Evolutionary conservation across 2,113 vertebrate species (phyloP), one percentile per base, ranked within the genome.

Genomic region (Zosterops japonicus): DNA sequence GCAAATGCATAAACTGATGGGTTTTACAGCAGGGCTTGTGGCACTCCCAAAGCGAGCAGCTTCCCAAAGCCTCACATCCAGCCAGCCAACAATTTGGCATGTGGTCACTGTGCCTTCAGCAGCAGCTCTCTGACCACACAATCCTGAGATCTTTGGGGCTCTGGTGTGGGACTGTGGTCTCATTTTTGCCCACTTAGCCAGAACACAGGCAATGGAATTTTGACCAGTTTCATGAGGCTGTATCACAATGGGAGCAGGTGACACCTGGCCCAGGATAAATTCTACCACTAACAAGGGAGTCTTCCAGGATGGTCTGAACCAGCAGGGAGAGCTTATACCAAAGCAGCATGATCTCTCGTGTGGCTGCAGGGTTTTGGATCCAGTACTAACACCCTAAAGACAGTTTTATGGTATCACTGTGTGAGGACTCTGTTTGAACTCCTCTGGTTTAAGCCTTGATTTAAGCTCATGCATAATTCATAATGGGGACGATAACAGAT

Each of bases 401-500:
- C 79, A 89, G 80, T 59, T 95, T 93, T 89, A 92, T 28, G 24
- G 29, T 47, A 78, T 92, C 91, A 52, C 49, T 69, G 88, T 67
- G 71, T 83, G 86, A 95, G 76, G 79, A 90, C 92, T 97, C 85
- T 41, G 42, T 87, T 92, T 95, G 90, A 96, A 95, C 89, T 86
- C 83, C 71, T 86, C 74, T 83, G 59, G 67, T 83, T 96, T 88
- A 83, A 90, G 92, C 42, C 76, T 86, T 92, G 91, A 87, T 93
- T 96, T 86, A 93, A 83, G 64, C 47, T 93, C 55, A 83, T 95
- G 80, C 76, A 92, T 95, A 95, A 96, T 92, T 96, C 95, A 95
- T 92, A 90, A 90, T 24, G 72, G 77, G 50, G 86, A 88, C 78
- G 96, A 95, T 97, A 96, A 94, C 96, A 96, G 94, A 96, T 92